A percentile compares a stretch with the other conserved stretches of the same genome.
phyloP scores from a whole-genome alignment of 1,140 invertebrate genomes.

The Formica exsecta region DNA sequence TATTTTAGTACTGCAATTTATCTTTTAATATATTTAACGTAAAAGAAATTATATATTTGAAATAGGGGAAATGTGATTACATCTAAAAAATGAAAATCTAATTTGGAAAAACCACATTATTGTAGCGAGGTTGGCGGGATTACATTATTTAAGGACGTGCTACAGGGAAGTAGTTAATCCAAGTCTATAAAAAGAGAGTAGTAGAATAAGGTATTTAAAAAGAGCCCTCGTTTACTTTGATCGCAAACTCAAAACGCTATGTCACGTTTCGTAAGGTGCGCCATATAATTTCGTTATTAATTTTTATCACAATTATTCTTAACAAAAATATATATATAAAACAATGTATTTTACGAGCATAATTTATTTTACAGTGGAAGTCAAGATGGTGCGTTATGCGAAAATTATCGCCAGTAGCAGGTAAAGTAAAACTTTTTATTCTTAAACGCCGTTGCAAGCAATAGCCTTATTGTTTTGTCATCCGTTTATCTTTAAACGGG shows the following conservation, averaged over 20 bases:
- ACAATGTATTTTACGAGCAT: conserved; percentile 36
- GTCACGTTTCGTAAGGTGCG: not conserved
- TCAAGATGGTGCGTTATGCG: conserved; percentile 93
- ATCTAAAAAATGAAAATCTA: too few relatives aligned
- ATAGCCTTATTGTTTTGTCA: not conserved
- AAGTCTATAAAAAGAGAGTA: conserved; percentile 45
- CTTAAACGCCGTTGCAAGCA: not conserved
- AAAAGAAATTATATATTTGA: not conserved
- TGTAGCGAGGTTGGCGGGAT: not conserved
- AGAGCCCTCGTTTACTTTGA: conserved; percentile 13
- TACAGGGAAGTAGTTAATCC: conserved; percentile 35
- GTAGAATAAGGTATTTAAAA: conserved; percentile 1
- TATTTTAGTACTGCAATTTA: not conserved
- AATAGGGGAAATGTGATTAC: not conserved
- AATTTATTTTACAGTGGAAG: conserved; percentile 91
- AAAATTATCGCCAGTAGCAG: conserved; percentile 94
- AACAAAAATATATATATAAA: not conserved
- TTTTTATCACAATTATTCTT: conserved; percentile 21
- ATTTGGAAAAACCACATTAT: too few relatives aligned
- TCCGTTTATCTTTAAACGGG: not conserved
- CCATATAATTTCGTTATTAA: not conserved
- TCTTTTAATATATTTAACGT: not conserved
- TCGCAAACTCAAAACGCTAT: not conserved
- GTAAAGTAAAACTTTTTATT: conserved; percentile 85
- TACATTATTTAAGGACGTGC: conserved; percentile 20